phyloP scores from a whole-genome alignment of 2,797 vertebrate genomes.

The Rhodeus uyekii region DNA sequence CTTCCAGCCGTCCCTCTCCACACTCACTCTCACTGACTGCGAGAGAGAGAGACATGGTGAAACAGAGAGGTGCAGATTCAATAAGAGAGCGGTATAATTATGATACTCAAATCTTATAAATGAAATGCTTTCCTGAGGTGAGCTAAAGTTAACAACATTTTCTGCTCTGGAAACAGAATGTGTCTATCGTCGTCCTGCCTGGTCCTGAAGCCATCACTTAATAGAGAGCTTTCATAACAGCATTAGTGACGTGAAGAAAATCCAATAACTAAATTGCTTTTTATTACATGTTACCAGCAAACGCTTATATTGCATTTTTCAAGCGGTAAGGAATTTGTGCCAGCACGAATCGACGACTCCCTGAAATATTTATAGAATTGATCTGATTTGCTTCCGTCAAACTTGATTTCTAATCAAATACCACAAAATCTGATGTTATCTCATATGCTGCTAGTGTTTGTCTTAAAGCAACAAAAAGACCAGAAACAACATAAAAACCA shows the following conservation, averaged over 20 bases:
- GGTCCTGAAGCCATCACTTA: conserved; percentile 73
- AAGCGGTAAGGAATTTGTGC: conserved; percentile 70
- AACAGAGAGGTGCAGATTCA: conserved; percentile 23
- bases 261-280: conserved; percentile 76
- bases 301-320: conserved; percentile 72
- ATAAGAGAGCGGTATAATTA: conserved; percentile 29
- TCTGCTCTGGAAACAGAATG: conserved; percentile 73
- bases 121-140: conserved; percentile 73
- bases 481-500: conserved; percentile 19
- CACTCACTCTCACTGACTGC: conserved; percentile 66
- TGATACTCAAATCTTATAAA: conserved; percentile 56
- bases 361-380: conserved; percentile 66
- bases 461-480: conserved; percentile 24
- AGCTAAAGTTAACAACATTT: conserved; percentile 76
- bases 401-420: conserved; percentile 63
- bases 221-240: conserved; percentile 73
- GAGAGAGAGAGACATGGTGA: conserved; percentile 2
- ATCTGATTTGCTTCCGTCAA: conserved; percentile 63
- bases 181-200: conserved; percentile 65
- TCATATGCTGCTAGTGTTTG: not conserved
- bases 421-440: conserved; percentile 37
- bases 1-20: conserved; percentile 72
- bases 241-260: conserved; percentile 72
- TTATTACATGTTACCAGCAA: conserved; percentile 78
- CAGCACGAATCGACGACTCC: conserved; percentile 65